Conservation (phyloP, 2,797 vertebrate genomes). For the Streptopelia turtur region DNA sequence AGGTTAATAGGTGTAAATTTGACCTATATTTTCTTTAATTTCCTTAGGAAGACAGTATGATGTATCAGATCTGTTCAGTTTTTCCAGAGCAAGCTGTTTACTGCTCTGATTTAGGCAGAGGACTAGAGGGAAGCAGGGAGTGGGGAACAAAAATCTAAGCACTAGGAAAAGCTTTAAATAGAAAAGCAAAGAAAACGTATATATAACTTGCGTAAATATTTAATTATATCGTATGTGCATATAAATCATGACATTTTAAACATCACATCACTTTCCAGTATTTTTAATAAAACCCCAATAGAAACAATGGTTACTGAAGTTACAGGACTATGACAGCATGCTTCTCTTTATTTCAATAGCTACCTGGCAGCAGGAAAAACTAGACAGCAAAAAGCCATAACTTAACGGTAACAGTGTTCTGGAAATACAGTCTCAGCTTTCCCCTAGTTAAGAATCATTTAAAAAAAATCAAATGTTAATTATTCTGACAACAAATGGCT, state of each 20-base stretch:
- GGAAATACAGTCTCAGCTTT: neutral
- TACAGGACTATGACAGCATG: neutral
- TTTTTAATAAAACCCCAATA: neutral
- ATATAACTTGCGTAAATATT: neutral
- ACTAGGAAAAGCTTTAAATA: neutral
- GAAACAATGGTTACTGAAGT: neutral
- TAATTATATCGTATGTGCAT: neutral
- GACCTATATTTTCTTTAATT: neutral
- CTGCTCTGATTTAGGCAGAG: neutral
- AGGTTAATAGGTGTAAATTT: neutral
- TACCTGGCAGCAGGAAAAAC: neutral
- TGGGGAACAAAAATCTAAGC: neutral
- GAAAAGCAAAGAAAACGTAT: neutral
- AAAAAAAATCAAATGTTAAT: neutral
- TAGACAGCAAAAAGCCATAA: neutral
- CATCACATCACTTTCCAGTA: neutral
- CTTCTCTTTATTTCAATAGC: neutral
- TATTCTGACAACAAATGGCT: constrained; percentile 34
- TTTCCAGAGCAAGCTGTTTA: neutral
- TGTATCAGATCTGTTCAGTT: neutral
- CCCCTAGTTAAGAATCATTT: neutral
- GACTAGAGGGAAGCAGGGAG: no score
- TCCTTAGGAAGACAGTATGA: neutral
- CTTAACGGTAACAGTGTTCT: neutral
- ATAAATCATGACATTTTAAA: neutral